Conservation (phyloP, 2,797 vertebrate genomes). For the Odontamblyopus lacepedii region DNA sequence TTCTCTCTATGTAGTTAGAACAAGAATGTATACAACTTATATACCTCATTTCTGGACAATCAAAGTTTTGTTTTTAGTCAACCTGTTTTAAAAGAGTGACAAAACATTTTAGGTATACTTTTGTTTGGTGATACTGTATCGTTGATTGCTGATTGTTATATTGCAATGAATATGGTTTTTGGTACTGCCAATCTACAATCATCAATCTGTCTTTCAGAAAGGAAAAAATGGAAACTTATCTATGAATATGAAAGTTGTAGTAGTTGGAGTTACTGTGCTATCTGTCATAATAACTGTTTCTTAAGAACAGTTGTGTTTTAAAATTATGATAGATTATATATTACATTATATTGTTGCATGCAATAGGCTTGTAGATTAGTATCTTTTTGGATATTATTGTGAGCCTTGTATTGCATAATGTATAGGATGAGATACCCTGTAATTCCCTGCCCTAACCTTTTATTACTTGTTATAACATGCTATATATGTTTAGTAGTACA, state of each 20-base stretch:
- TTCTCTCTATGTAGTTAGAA: background rate
- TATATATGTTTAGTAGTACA: background rate
- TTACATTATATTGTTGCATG: too few species aligned
- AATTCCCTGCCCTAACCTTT: too few species aligned
- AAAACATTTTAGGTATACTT: background rate
- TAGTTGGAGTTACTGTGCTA: background rate
- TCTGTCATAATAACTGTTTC: background rate
- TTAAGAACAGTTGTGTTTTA: background rate
- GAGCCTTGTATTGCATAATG: background rate
- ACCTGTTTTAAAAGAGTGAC: too few species aligned
- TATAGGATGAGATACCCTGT: background rate
- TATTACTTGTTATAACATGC: background rate
- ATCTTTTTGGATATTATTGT: background rate
- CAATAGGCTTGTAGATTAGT: background rate
- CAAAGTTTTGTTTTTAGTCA: background rate
- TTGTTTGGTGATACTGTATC: too few species aligned
- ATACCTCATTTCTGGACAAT: background rate
- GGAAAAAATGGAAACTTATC: background rate
- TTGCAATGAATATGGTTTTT: too few species aligned
- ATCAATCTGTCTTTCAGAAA: too few species aligned
- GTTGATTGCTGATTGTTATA: too few species aligned
- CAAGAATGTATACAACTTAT: background rate
- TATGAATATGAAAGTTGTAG: background rate
- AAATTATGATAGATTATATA: background rate
- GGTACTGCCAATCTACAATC: too few species aligned